These are phyloP conservation scores for Ctenoplectra terminalis DNA, from an alignment of 1,140 invertebrate species.

Conservation along the genomic window DNA sequence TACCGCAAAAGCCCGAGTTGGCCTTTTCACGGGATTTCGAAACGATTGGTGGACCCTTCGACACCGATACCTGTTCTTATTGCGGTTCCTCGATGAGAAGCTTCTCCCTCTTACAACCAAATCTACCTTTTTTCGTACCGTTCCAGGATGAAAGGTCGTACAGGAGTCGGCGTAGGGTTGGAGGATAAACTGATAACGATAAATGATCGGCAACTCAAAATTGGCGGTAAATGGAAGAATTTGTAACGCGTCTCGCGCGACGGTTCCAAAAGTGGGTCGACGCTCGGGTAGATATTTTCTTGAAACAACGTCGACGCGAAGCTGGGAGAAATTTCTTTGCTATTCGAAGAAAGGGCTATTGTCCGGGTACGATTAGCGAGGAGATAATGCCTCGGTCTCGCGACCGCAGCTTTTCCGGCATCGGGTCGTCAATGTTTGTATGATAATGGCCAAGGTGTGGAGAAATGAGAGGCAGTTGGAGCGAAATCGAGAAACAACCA, in stretches of 20 bases:
- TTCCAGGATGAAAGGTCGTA: background rate
- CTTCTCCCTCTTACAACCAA: background rate
- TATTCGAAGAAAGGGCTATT: slow-evolving; percentile 54
- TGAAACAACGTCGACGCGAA: background rate
- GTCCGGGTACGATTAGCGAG: slow-evolving; percentile 71
- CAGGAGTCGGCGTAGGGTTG: background rate
- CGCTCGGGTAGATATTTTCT: background rate
- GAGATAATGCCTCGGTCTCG: slow-evolving; percentile 76
- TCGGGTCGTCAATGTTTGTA: slow-evolving; percentile 80
- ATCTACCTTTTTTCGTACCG: background rate
- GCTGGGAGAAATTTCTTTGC: too few species aligned
- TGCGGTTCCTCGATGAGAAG: background rate
- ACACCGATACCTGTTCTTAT: slow-evolving; percentile 19
- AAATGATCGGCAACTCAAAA: background rate
- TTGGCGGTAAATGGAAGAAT: background rate
- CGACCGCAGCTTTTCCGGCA: slow-evolving; percentile 77
- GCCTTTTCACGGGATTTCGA: slow-evolving; percentile 31
- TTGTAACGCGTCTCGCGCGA: too few species aligned
- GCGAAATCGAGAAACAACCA: slow-evolving; percentile 31
- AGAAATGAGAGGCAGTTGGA: slow-evolving; percentile 71
- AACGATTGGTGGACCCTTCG: background rate
- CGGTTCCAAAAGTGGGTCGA: too few species aligned
- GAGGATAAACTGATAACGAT: background rate
- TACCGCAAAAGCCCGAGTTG: slow-evolving; percentile 50
- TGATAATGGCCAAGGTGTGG: slow-evolving; percentile 82